Conservation (phyloP, 2,797 vertebrate species). For the Neomorphus geoffroyi region DNA sequence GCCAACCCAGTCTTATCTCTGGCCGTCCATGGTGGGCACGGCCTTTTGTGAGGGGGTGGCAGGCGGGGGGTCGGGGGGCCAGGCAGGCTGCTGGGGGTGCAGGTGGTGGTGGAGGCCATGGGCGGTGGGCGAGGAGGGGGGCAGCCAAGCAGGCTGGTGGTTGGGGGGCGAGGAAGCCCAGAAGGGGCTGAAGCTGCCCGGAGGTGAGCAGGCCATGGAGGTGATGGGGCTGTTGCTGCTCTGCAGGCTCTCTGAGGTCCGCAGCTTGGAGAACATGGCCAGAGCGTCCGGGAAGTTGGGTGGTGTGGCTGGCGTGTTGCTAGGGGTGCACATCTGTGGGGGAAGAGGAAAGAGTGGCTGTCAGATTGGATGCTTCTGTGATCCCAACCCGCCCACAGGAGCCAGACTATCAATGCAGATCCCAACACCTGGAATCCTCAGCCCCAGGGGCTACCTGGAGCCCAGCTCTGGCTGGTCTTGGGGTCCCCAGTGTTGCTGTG, state of each 20-base stretch:
- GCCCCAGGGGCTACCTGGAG: neutral
- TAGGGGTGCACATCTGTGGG: conserved; percentile 91
- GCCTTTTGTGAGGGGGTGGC: conserved; percentile 80
- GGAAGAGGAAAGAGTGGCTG: neutral
- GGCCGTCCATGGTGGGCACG: conserved; percentile 83
- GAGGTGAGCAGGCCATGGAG: conserved; percentile 83
- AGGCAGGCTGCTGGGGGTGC: conserved; percentile 83
- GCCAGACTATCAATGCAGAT: accelerated
- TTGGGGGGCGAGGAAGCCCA: conserved; percentile 89
- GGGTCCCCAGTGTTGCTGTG: neutral
- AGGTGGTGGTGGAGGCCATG: conserved; percentile 82
- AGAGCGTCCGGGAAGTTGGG: conserved; percentile 94
- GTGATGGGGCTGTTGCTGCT: conserved; percentile 73
- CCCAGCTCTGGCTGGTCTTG: accelerated
- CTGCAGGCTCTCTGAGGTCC: conserved; percentile 85
- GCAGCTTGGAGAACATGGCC: conserved; percentile 95
- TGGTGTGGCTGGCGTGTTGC: conserved; percentile 93
- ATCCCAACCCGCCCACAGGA: accelerated
- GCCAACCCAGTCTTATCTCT: conserved; percentile 83
- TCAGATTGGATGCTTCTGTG: accelerated
- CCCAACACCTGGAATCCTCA: accelerated
- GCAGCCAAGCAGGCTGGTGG: conserved; percentile 85
- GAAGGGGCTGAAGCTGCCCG: conserved; percentile 84
- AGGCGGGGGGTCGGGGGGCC: conserved; percentile 83
- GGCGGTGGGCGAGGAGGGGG: conserved; percentile 84